A percentile compares a stretch with the other conserved stretches of the same genome.
Conservation (phyloP, 92 coral and sea anemone genomes). For the Phenganax subtilis region DNA sequence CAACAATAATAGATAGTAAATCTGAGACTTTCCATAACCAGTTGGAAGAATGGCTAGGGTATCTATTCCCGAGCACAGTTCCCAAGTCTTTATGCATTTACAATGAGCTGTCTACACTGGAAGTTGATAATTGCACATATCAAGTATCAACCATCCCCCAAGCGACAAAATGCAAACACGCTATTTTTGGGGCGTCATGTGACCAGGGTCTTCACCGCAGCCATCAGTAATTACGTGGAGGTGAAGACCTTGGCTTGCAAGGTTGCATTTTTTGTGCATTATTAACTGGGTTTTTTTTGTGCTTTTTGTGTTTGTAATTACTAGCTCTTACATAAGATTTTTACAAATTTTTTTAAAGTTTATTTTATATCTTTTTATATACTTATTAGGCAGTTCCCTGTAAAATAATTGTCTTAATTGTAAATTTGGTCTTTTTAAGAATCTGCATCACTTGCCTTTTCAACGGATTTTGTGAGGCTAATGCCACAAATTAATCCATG, state of each 20-base stretch:
- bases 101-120: neutral
- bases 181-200: neutral
- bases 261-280: neutral
- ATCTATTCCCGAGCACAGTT: neutral
- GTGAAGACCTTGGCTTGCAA: neutral
- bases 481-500: conserved; percentile 34
- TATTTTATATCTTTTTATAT: too few relatives aligned
- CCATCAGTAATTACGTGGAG: too few relatives aligned
- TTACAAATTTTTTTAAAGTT: too few relatives aligned
- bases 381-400: too few relatives aligned
- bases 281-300: too few relatives aligned
- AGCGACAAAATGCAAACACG: neutral
- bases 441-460: neutral
- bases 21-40: neutral
- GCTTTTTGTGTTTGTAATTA: too few relatives aligned
- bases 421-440: conserved; percentile 32
- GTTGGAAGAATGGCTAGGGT: neutral
- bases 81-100: neutral
- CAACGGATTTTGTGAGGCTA: neutral
- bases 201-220: too few relatives aligned
- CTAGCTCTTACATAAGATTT: too few relatives aligned
- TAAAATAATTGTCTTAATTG: too few relatives aligned
- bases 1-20: neutral
- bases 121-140: neutral
- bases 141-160: neutral